Base-by-base conservation (phyloP, 2,797 vertebrate genomes). In the Nyctibius grandis region DNA sequence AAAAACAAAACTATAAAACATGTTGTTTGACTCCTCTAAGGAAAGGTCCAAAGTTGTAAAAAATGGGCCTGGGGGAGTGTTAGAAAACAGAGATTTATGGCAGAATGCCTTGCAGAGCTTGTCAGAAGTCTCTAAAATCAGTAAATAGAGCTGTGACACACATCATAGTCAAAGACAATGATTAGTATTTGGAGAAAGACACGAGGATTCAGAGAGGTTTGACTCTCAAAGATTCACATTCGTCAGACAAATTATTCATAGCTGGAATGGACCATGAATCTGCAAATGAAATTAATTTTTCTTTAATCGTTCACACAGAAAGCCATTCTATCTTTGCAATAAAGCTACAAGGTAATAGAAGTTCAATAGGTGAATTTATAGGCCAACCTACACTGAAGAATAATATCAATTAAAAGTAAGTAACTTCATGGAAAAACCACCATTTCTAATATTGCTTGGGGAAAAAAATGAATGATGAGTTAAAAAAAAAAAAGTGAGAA, bases 1-100 rank as follows among this genome's bases (percentile, higher is more conserved):
- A 45, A 75, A 95, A 95, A 87, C 63, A 89, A 75, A 92, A 14
- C 69, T 75, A 75, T 92, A 88, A 93, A 93, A 88, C 36, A 12
- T 68, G 13, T 76, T 90, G 44, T 70, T 88, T 74, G 33, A 38
- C 16, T 84, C 31, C n/a, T 48, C 29, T 81, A 75, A 84, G 33
- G 4, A 86, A 86, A 64, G 10, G 4, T 77, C 28, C 61, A 90
- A 42, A 91, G 23, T 42, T 78, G 16, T 72, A 69, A 86, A 88
- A 96, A 53, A 75, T 22, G 15, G 38, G 36, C 61, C 74, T 53
- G 15, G 5, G 20, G 54, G 33, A 72, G 13, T 26, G 5, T 31
- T 57, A 61, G n/a, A n/a, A n/a, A 84, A 85, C 84, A 31, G 53
- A 33, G 44, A 68, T 72, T 89, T 86, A 65, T 72, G n/a, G 19